phyloP scores from a whole-genome alignment of 2,113 vertebrate species.

The Odobenus rosmarus region DNA sequence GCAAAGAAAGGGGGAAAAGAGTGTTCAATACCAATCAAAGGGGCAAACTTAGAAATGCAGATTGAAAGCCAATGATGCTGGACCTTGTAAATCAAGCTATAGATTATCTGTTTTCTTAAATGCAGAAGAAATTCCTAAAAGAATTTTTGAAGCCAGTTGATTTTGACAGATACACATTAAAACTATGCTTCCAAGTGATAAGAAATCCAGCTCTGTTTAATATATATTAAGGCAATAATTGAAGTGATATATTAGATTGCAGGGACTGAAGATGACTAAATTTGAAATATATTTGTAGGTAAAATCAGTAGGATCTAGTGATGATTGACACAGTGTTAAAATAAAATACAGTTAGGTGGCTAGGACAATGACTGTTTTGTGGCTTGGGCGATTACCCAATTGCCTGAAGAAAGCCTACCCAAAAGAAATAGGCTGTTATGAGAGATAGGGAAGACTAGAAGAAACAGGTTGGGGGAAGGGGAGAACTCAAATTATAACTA shows the following conservation, averaged over 20 bases:
- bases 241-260: neutral
- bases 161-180: neutral
- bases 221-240: neutral
- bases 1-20: neutral
- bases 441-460: neutral
- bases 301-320: neutral
- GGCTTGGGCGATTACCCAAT: neutral
- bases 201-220: neutral
- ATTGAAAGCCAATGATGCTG: neutral
- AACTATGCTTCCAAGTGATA: neutral
- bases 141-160: neutral
- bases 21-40: neutral
- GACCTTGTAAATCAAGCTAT: neutral
- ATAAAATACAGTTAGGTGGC: neutral
- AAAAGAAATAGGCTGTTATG: neutral
- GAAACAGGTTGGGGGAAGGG: rapidly evolving
- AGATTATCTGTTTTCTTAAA: constrained; percentile 23
- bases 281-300: neutral
- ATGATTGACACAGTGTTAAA: neutral
- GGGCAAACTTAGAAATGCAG: neutral
- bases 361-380: neutral
- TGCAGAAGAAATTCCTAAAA: neutral
- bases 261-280: neutral
- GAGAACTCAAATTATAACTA: neutral
- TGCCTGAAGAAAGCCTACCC: neutral